phyloP scores from a whole-genome alignment of 2,888 invertebrate species.

The Lagria hirta region DNA sequence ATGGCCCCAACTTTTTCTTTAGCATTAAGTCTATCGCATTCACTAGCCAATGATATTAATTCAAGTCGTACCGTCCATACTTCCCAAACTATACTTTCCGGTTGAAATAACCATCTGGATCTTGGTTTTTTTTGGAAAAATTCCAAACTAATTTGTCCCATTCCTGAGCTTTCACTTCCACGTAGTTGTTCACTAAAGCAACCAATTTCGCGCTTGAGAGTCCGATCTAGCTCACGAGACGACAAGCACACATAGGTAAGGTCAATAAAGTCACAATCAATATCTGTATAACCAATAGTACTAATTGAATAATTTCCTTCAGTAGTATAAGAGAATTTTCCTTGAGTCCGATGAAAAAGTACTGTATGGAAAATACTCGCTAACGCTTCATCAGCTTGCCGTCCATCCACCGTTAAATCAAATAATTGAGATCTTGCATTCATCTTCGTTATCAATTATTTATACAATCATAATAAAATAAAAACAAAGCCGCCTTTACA shows the following conservation, averaged over 20 bases:
- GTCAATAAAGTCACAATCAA: slow-evolving; percentile 97
- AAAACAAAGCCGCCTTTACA: slow-evolving; percentile 12
- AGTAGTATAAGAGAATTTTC: slow-evolving; percentile 91
- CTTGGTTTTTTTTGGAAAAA: slow-evolving; percentile 91
- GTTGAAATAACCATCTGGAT: slow-evolving; percentile 85
- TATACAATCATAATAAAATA: slow-evolving; percentile 10
- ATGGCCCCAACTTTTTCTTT: slow-evolving; percentile 86
- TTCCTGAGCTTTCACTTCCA: slow-evolving; percentile 65
- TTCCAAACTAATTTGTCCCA: slow-evolving; percentile 88
- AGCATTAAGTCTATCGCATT: slow-evolving; percentile 83
- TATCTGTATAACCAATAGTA: slow-evolving; percentile 92
- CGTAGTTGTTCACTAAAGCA: slow-evolving; percentile 77
- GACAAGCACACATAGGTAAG: slow-evolving; percentile 96
- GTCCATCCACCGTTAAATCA: slow-evolving; percentile 83
- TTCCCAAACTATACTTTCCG: slow-evolving; percentile 96
- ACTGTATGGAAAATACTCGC: slow-evolving; percentile 91
- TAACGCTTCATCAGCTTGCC: slow-evolving; percentile 90
- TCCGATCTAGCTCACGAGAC: slow-evolving; percentile 73
- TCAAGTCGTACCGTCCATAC: slow-evolving; percentile 96
- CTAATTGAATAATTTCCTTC: slow-evolving; percentile 96
- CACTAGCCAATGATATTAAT: slow-evolving; percentile 80
- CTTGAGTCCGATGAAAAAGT: slow-evolving; percentile 84
- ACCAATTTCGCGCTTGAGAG: slow-evolving; percentile 73
- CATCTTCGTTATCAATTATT: slow-evolving; percentile 57
- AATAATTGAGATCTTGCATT: slow-evolving; percentile 80